phyloP scores from a whole-genome alignment of 1,140 invertebrate genomes.

The Drosophila pandora region DNA sequence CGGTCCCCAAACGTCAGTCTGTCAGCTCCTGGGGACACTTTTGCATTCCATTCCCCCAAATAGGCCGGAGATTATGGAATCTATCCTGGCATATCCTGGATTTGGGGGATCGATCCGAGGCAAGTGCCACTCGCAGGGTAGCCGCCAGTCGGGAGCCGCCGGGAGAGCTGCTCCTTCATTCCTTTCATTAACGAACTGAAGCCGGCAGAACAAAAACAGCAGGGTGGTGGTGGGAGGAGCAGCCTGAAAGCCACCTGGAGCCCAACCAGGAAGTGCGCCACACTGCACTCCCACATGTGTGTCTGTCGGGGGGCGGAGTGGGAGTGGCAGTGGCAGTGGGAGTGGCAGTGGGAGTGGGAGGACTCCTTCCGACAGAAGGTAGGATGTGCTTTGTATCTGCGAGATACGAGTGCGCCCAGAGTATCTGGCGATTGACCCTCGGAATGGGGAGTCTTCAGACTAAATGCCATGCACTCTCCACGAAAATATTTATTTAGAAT shows the following conservation, averaged over 20 bases:
- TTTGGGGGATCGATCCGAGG: too few species aligned
- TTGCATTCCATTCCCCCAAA: too few species aligned
- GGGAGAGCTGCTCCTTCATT: slow-evolving; percentile 5
- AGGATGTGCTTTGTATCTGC: too few species aligned
- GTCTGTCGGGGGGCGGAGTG: background rate
- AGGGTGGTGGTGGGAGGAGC: slow-evolving; percentile 2
- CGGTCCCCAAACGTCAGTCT: background rate
- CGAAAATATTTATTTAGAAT: slow-evolving; percentile 2
- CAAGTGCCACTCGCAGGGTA: background rate
- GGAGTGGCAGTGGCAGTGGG: too few species aligned
- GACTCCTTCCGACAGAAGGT: too few species aligned
- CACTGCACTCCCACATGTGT: slow-evolving; percentile 34
- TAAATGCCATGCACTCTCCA: too few species aligned
- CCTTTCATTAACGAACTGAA: slow-evolving; percentile 71
- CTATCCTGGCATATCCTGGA: too few species aligned
- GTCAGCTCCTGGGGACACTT: background rate
- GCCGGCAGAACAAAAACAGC: slow-evolving; percentile 8
- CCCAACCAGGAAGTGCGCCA: slow-evolving; percentile 73
- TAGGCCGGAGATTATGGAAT: too few species aligned
- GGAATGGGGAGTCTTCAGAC: too few species aligned
- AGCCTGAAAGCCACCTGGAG: slow-evolving; percentile 30
- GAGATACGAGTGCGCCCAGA: too few species aligned
- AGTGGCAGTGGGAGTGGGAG: too few species aligned
- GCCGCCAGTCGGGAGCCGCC: background rate
- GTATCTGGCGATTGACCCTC: background rate